Conservation (phyloP, 2,113 vertebrate genomes). For the Erinaceus europaeus region DNA sequence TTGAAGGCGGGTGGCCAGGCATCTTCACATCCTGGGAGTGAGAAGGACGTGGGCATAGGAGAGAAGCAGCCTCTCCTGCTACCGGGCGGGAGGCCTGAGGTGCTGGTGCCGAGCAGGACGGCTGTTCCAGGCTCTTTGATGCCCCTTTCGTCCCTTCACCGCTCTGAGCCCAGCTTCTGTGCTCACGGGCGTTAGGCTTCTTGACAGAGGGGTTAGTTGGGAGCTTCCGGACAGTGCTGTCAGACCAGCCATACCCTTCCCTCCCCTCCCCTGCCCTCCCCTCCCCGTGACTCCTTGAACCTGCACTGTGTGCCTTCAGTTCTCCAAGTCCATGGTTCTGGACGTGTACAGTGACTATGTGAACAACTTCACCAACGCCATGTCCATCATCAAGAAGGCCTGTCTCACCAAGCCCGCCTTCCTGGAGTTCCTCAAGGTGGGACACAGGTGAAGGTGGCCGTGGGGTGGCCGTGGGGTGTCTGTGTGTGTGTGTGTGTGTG, state of each 20-base stretch:
- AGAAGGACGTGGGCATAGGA: neutral
- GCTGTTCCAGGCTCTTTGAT: neutral
- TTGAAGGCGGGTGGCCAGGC: fast-evolving
- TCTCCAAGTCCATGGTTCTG: constrained; percentile 98
- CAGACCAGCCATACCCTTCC: fast-evolving
- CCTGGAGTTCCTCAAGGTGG: constrained; percentile 97
- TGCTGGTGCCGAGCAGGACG: no score
- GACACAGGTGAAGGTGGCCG: fast-evolving
- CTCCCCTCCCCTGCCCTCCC: fast-evolving
- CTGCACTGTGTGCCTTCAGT: constrained; percentile 78
- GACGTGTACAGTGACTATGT: constrained; percentile 97
- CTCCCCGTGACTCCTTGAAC: neutral
- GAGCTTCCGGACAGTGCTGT: fast-evolving
- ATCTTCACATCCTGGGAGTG: neutral
- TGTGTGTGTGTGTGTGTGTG: no score
- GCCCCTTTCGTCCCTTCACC: no score
- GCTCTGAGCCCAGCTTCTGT: neutral
- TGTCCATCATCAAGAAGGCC: constrained; percentile 96
- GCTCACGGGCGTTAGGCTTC: neutral
- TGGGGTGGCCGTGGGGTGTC: neutral
- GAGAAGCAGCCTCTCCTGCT: no score
- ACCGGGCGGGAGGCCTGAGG: no score
- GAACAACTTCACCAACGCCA: constrained; percentile 97
- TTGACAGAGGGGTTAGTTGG: neutral
- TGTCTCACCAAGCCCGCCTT: constrained; percentile 95